A percentile compares a stretch with the other conserved stretches of the same genome.
phyloP scores from a whole-genome alignment of 2,113 vertebrate species.

The Isichthys henryi region DNA sequence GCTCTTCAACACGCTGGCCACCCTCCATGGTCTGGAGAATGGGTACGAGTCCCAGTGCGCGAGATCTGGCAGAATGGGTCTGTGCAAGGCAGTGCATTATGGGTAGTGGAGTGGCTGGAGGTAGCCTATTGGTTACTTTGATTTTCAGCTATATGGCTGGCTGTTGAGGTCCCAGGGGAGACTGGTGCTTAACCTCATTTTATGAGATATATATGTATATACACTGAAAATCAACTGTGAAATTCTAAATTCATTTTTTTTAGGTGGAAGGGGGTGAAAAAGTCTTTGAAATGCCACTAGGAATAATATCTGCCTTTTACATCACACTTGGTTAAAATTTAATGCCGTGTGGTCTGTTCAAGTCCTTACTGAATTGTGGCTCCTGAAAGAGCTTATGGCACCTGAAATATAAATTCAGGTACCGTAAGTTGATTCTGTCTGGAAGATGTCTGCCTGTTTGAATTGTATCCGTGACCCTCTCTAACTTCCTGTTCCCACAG shows the following conservation, averaged over 20 bases:
- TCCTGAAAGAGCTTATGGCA: not conserved
- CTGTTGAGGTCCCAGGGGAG: not conserved
- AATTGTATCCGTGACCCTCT: not conserved
- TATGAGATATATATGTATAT: not conserved
- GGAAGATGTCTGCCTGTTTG: not conserved
- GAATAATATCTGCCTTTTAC: not conserved
- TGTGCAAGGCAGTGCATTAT: not conserved
- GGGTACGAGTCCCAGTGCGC: slow-evolving; percentile 61
- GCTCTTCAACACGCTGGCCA: slow-evolving; percentile 85
- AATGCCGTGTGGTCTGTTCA: not conserved
- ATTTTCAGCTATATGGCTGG: not conserved
- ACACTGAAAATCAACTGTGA: not conserved
- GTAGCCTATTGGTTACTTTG: not conserved
- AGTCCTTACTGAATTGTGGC: not conserved
- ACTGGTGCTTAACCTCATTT: not conserved
- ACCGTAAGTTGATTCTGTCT: not conserved
- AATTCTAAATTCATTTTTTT: not conserved
- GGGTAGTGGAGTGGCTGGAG: not conserved
- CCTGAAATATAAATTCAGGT: not conserved
- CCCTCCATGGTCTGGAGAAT: slow-evolving; percentile 86
- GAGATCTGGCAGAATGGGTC: not conserved
- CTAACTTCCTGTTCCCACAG: slow-evolving; percentile 48
- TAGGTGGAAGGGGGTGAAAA: not conserved
- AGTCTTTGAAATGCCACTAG: not conserved
- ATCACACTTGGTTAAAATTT: not conserved